Percentiles rank a stretch among this genome's conserved stretches.
These are phyloP conservation scores for Drosophila emarginata DNA, from an alignment of 2,888 invertebrate genomes.

Conservation along the genomic window DNA sequence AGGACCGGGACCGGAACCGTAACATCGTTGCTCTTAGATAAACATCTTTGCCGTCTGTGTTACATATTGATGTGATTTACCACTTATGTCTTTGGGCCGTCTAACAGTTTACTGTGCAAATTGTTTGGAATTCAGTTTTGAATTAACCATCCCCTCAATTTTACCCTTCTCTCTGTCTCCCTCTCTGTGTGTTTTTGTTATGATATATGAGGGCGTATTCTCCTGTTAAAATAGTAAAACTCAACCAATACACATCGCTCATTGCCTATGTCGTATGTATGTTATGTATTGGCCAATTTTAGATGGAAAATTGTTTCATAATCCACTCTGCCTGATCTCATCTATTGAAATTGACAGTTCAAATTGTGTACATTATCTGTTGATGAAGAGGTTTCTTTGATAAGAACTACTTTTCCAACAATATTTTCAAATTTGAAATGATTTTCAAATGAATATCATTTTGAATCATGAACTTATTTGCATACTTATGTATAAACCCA, in stretches of 20 bases:
- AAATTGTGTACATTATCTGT: too few species aligned
- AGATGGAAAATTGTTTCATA: slow-evolving; percentile 2
- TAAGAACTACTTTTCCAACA: not conserved
- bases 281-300: slow-evolving; percentile 29
- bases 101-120: slow-evolving; percentile 71
- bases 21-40: slow-evolving; percentile 59
- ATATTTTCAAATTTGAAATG: too few species aligned
- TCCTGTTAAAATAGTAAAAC: slow-evolving; percentile 50
- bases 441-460: not conserved
- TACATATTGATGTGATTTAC: slow-evolving; percentile 80
- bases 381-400: not conserved
- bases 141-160: slow-evolving; percentile 48
- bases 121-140: slow-evolving; percentile 76
- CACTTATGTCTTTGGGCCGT: slow-evolving; percentile 75
- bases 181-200: slow-evolving; percentile 16
- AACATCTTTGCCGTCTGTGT: slow-evolving; percentile 67
- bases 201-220: slow-evolving; percentile 45
- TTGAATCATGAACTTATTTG: not conserved
- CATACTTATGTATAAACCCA: not conserved
- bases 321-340: not conserved
- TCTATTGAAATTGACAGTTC: too few species aligned
- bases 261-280: slow-evolving; percentile 11
- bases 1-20: not conserved
- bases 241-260: slow-evolving; percentile 18
- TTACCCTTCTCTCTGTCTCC: not conserved